phyloP scores from a whole-genome alignment of 1,140 invertebrate species.

The Temnothorax nylanderi region DNA sequence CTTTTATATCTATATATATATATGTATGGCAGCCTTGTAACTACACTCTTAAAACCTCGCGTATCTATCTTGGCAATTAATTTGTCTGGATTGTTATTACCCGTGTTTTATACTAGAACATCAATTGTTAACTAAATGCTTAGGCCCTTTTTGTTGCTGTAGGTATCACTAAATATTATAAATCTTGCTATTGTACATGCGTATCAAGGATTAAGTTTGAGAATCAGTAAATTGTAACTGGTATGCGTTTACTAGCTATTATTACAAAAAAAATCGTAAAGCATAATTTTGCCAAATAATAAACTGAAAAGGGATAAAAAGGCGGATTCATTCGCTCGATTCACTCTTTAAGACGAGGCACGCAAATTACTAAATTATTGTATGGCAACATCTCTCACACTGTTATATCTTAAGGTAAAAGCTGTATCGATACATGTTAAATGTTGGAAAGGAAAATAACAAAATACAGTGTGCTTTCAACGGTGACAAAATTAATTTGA shows the following conservation, averaged over 20 bases:
- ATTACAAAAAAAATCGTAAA: conserved; percentile 45
- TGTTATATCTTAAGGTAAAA: conserved; percentile 43
- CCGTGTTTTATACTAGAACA: conserved; percentile 61
- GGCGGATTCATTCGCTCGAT: conserved; percentile 61
- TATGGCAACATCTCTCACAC: conserved; percentile 43
- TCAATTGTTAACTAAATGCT: conserved; percentile 61
- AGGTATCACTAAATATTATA: conserved; percentile 38
- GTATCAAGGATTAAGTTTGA: conserved; percentile 1
- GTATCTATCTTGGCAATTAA: conserved; percentile 34
- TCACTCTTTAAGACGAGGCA: conserved; percentile 67
- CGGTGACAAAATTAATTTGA: conserved; percentile 40
- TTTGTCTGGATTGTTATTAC: conserved; percentile 55
- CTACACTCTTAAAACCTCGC: conserved; percentile 53
- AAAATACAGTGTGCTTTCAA: conserved; percentile 1
- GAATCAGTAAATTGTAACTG: conserved; percentile 32
- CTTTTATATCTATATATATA: conserved; percentile 57
- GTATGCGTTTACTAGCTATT: conserved; percentile 15
- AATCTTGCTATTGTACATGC: conserved; percentile 18
- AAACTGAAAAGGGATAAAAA: conserved; percentile 51
- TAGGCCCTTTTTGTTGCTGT: conserved; percentile 63
- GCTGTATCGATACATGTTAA: conserved; percentile 37
- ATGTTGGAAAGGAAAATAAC: conserved; percentile 22
- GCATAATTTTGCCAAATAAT: conserved; percentile 46
- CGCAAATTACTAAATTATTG: conserved; percentile 63
- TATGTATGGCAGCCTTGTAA: conserved; percentile 57